phyloP scores from a whole-genome alignment of 2,888 invertebrate species.

The Prionchulus punctatus region DNA sequence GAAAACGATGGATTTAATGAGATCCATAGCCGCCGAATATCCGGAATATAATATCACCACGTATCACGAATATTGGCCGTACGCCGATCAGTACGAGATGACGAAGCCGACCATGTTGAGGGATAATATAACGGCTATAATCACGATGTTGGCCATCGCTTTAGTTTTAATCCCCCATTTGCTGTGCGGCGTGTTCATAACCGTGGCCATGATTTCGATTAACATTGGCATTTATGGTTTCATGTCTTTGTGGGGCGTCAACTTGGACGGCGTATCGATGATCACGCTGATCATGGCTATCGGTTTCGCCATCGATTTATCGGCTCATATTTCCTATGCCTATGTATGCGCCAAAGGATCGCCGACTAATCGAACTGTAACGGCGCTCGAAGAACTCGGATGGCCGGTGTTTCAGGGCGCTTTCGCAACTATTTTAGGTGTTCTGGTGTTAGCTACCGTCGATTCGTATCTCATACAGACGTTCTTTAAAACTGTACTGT shows the following conservation, averaged over 20 bases:
- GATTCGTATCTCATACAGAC: constrained; percentile 62
- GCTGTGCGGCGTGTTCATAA: constrained; percentile 76
- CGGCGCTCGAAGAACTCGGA: constrained; percentile 69
- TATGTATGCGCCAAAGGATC: constrained; percentile 73
- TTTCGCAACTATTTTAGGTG: constrained; percentile 72
- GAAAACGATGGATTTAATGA: constrained; percentile 33
- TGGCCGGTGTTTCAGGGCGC: constrained; percentile 82
- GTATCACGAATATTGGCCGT: constrained; percentile 86
- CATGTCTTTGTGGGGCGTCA: constrained; percentile 81
- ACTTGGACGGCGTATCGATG: constrained; percentile 64
- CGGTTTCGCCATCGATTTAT: constrained; percentile 85
- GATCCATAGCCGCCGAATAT: constrained; percentile 57
- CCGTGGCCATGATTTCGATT: constrained; percentile 79
- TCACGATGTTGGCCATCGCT: constrained; percentile 81
- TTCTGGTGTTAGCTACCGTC: constrained; percentile 65
- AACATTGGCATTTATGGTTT: constrained; percentile 83
- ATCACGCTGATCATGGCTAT: constrained; percentile 92
- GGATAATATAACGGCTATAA: constrained; percentile 69
- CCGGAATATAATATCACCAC: constrained; percentile 62
- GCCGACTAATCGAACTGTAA: constrained; percentile 60
- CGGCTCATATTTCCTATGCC: constrained; percentile 83
- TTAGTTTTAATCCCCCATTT: constrained; percentile 82
- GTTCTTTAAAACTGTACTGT: constrained; percentile 85
- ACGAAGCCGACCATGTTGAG: constrained; percentile 26
- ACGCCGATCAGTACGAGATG: constrained; percentile 51